phyloP scores from a whole-genome alignment of 1,140 invertebrate genomes.

The Penaeus vannamei region DNA sequence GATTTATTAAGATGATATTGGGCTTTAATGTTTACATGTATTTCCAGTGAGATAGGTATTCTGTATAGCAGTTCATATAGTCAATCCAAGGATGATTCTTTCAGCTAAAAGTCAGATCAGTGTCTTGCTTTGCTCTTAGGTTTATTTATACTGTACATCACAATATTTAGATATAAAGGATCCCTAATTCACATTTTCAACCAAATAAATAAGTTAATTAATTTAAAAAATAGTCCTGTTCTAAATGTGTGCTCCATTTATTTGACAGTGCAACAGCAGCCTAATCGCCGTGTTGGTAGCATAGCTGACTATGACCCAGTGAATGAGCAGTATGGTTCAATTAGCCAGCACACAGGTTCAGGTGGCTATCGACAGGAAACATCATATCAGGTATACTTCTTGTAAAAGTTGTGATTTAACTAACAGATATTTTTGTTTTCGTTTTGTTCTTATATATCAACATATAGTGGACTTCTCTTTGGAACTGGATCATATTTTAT shows the following conservation, averaged over 20 bases:
- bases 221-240: not conserved
- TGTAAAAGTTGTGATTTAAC: not conserved
- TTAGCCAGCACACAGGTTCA: conserved; percentile 69
- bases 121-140: no score
- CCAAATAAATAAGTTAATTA: not conserved
- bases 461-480: not conserved
- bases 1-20: no score
- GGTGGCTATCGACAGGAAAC: conserved; percentile 57
- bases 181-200: not conserved
- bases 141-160: no score
- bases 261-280: conserved; percentile 76
- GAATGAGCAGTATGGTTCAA: conserved; percentile 89
- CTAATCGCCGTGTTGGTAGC: conserved; percentile 85
- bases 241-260: conserved; percentile 40
- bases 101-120: no score
- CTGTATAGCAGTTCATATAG: no score
- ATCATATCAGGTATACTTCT: conserved; percentile 54
- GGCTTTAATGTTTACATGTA: no score
- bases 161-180: no score
- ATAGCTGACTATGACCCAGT: conserved; percentile 96
- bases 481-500: not conserved
- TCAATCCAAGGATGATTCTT: no score
- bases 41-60: no score
- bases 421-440: not conserved
- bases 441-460: not conserved